Evolutionary conservation across 30 jellyfish, hydroid and myxozoan genomes (phyloP), one percentile per base, ranked within the genome.

Genomic region (Hydractinia symbiolongicarpus): DNA sequence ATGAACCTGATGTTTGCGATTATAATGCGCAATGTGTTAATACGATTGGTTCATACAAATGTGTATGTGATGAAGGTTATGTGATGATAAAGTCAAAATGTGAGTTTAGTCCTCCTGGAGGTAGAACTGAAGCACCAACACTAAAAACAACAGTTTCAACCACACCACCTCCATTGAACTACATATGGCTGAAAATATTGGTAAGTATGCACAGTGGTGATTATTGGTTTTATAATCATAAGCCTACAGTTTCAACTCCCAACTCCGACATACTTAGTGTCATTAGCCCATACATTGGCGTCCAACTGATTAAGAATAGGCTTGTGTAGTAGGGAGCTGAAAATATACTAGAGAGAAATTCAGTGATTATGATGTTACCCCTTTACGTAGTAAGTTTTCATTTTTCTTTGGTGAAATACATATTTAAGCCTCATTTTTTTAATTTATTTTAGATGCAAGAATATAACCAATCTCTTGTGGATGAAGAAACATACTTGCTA

Each of bases 1-100:
- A 85, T 49, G 96, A 94, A 64, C 93, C 95, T 66, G 95, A 88
- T 61, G 87, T 87, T 8, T 94, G 99, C 66, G 96, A 86, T 82
- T 90, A 73, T 85, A 88, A 94, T 73, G 99, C 99, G 4, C 53
- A 78, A 16, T 94, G 99, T 85, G 73, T 90, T 60, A 94, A 94
- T 67, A 88, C 96, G 60, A 49, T 77, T 73, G 99, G 99, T 50
- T 94, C 99, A 17, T 94, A 62, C 58, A 85, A 75, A 62, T 94
- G 99, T 81, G 64, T 81, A 4, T 94, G 99, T 74, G 96, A 88
- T 72, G 91, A 88, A 73, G 99, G 99, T 69, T 61, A 60, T 54
- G 15, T 17, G 5, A 79, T 79, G 87, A 67, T 79, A 5, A 8
- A 53, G 49, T 19, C 8, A 9, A 79, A 61, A 7, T 79, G 87